Evolutionary conservation across 2,888 invertebrate species (phyloP).

Genomic region (Tridacna gigas): DNA sequence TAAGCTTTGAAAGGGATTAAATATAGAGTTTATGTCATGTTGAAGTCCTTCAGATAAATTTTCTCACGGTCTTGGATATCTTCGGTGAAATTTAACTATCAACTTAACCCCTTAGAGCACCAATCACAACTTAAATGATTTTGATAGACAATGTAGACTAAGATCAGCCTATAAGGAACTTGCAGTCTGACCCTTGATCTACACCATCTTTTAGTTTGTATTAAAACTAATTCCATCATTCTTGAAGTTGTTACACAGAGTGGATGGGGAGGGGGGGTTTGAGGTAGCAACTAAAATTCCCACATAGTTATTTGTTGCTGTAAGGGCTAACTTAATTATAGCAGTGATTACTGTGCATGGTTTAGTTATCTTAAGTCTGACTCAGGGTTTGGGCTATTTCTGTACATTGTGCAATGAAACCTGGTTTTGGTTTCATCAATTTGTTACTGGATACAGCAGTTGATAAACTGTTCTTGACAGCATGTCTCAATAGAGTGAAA

Average conservation of each 20-base stretch:
- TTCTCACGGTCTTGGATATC: conserved; percentile 57
- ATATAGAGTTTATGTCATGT: conserved; percentile 64
- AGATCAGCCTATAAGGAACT: too few species aligned
- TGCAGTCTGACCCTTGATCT: too few species aligned
- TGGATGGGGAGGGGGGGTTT: too few species aligned
- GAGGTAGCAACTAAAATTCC: too few species aligned
- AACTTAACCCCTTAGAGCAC: too few species aligned
- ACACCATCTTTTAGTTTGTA: too few species aligned
- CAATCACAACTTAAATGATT: too few species aligned
- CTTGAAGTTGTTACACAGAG: too few species aligned
- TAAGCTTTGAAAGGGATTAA: conserved; percentile 54
- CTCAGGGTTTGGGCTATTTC: conserved; percentile 31
- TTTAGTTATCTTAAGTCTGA: conserved; percentile 15
- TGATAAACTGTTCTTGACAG: conserved; percentile 9
- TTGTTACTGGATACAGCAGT: conserved; percentile 7
- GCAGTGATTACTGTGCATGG: conserved; percentile 10
- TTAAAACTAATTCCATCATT: too few species aligned
- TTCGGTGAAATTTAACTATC: conserved; percentile 6
- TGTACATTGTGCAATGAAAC: conserved; percentile 37
- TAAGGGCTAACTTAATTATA: conserved; percentile 1
- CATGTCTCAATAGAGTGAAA: too few species aligned
- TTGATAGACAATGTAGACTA: too few species aligned
- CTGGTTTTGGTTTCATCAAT: conserved; percentile 31
- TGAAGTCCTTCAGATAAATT: conserved; percentile 45
- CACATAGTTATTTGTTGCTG: too few species aligned